Percentiles rank a stretch among this genome's conserved stretches.
Evolutionary conservation across 1,140 invertebrate genomes (phyloP).

Genomic region (Lordiphosa stackelbergi): DNA sequence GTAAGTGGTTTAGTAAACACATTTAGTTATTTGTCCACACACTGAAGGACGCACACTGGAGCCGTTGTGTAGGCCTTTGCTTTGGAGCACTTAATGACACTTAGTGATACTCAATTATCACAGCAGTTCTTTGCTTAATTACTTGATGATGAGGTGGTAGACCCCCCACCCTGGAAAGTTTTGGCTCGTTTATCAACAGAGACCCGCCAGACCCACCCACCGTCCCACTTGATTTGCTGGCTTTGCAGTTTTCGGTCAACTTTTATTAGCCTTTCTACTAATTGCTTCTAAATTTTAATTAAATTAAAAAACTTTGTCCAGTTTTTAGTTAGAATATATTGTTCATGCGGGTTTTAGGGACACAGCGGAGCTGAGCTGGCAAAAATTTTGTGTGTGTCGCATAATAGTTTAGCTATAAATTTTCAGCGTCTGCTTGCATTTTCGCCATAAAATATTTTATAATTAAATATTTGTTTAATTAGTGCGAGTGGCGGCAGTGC

Average conservation of each 20-base stretch:
- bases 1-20: slow-evolving; percentile 76
- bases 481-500: slow-evolving; percentile 45
- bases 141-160: slow-evolving; percentile 32
- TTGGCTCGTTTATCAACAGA: slow-evolving; percentile 7
- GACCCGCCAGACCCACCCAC: not conserved
- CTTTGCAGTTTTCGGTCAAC: slow-evolving; percentile 56
- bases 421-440: slow-evolving; percentile 69
- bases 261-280: slow-evolving; percentile 72
- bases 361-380: slow-evolving; percentile 39
- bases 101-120: slow-evolving; percentile 74
- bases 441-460: slow-evolving; percentile 70
- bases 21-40: slow-evolving; percentile 69
- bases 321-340: slow-evolving; percentile 69
- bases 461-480: slow-evolving; percentile 76
- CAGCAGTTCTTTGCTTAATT: slow-evolving; percentile 58
- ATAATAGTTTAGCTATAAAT: slow-evolving; percentile 74
- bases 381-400: slow-evolving; percentile 36
- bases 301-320: slow-evolving; percentile 69
- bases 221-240: slow-evolving; percentile 25
- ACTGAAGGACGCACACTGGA: slow-evolving; percentile 40
- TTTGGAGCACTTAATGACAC: slow-evolving; percentile 65
- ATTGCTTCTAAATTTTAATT: slow-evolving; percentile 74
- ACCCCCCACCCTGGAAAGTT: slow-evolving; percentile 17
- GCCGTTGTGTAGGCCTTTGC: slow-evolving; percentile 25
- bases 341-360: slow-evolving; percentile 38